These are phyloP conservation scores for Aptenodytes forsteri DNA, from an alignment of 2,113 vertebrate genomes.

Conservation along the genomic window DNA sequence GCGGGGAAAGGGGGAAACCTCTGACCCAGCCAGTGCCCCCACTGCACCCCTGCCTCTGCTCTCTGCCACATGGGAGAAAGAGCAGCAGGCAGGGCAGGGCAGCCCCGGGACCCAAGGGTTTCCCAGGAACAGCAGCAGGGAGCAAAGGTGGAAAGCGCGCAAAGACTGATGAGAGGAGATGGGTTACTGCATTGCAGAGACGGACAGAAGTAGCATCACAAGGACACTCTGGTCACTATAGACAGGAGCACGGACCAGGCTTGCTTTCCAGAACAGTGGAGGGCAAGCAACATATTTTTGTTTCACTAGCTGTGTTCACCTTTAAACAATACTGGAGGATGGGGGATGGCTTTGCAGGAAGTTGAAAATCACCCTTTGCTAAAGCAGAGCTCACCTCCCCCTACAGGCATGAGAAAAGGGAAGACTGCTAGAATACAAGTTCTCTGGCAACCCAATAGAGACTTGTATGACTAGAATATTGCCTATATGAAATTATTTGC, in stretches of 20 bases:
- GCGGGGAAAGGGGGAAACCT: not conserved
- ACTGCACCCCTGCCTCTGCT: not conserved
- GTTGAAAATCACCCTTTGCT: not conserved
- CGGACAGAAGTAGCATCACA: not conserved
- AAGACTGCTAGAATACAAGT: not conserved
- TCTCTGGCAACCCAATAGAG: not conserved
- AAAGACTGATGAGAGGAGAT: not conserved
- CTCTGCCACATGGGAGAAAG: fast-evolving
- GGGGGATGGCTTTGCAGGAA: not conserved
- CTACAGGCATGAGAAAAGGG: not conserved
- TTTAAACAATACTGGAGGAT: not conserved
- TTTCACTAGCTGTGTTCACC: not conserved
- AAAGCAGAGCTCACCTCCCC: not conserved
- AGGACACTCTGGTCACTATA: not conserved
- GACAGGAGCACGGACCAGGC: not conserved
- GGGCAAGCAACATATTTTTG: not conserved
- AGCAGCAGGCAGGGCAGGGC: not conserved
- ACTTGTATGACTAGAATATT: not conserved
- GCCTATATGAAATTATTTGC: not conserved
- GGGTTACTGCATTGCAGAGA: not conserved
- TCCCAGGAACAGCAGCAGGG: not conserved
- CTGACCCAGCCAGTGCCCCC: not conserved
- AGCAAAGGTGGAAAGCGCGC: fast-evolving
- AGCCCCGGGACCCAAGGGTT: not conserved
- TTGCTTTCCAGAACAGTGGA: not conserved